These are phyloP conservation scores for Eilema sororculum DNA, from an alignment of 2,888 invertebrate species.

Conservation along the genomic window DNA sequence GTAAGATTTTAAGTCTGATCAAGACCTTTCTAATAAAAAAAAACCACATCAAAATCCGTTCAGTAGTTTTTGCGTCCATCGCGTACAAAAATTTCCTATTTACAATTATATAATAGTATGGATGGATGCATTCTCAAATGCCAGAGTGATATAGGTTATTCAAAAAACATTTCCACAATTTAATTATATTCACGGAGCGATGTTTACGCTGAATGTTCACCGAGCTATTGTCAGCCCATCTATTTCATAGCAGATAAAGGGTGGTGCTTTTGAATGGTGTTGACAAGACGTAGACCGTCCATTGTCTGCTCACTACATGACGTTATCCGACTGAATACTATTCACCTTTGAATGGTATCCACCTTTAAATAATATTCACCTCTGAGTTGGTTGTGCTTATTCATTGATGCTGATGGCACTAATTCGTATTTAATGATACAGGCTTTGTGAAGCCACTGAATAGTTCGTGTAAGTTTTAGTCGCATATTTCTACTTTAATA, in stretches of 20 bases:
- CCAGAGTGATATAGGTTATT: slow-evolving; percentile 20
- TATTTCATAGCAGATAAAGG: slow-evolving; percentile 73
- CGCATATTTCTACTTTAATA: too few relatives aligned
- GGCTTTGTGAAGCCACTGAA: background rate
- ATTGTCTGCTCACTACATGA: slow-evolving; percentile 62
- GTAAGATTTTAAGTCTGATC: too few relatives aligned
- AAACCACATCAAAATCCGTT: too few relatives aligned
- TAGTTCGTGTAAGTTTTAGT: background rate
- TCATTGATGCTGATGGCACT: slow-evolving; percentile 11
- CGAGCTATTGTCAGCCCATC: slow-evolving; percentile 61
- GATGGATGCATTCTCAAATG: background rate
- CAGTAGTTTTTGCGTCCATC: too few relatives aligned
- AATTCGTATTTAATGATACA: background rate
- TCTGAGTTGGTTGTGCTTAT: slow-evolving; percentile 44
- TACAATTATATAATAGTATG: too few relatives aligned
- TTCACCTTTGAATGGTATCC: slow-evolving; percentile 49
- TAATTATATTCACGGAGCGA: slow-evolving; percentile 59
- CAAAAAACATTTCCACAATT: slow-evolving; percentile 52
- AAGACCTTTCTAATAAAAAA: too few relatives aligned
- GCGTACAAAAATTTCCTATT: too few relatives aligned
- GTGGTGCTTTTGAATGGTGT: slow-evolving; percentile 67
- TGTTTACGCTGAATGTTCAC: slow-evolving; percentile 60
- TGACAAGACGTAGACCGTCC: slow-evolving; percentile 64
- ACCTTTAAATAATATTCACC: slow-evolving; percentile 58
- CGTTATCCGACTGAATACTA: slow-evolving; percentile 60